Conservation (phyloP, 2,113 vertebrate genomes). For the Vanacampus margaritifer region DNA sequence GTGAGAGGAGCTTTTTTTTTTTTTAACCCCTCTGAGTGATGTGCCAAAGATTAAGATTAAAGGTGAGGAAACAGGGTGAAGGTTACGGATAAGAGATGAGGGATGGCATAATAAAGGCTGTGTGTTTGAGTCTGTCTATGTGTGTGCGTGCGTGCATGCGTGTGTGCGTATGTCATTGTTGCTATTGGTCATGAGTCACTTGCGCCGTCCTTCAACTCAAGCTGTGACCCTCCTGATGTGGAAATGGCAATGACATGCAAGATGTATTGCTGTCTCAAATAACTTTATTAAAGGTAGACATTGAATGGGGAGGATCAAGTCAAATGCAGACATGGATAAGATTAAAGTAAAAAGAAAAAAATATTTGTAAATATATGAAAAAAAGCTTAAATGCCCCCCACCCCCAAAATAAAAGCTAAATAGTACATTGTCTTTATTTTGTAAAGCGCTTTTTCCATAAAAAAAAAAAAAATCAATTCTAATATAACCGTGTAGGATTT, state of each 20-base stretch:
- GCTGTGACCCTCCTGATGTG: slow-evolving; percentile 27
- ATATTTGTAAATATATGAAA: no score
- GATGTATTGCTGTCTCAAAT: not conserved
- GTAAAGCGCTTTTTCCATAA: no score
- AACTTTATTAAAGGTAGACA: not conserved
- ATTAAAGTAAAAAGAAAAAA: no score
- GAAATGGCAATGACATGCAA: not conserved
- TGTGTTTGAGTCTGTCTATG: not conserved
- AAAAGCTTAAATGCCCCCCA: no score
- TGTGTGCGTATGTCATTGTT: slow-evolving; percentile 21
- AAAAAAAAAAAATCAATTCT: no score
- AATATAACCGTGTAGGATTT: no score
- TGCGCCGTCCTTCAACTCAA: slow-evolving; percentile 27
- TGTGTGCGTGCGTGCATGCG: slow-evolving; percentile 25
- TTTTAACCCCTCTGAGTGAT: not conserved
- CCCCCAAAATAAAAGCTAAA: no score
- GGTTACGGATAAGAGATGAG: not conserved
- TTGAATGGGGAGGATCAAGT: no score
- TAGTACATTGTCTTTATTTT: no score
- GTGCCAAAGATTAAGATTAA: not conserved
- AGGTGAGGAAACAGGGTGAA: not conserved
- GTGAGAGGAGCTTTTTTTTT: not conserved
- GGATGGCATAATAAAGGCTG: not conserved
- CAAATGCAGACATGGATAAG: no score
- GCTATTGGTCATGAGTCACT: slow-evolving; percentile 38